phyloP scores from a whole-genome alignment of 2,113 vertebrate genomes.

The Amphiprion percula region DNA sequence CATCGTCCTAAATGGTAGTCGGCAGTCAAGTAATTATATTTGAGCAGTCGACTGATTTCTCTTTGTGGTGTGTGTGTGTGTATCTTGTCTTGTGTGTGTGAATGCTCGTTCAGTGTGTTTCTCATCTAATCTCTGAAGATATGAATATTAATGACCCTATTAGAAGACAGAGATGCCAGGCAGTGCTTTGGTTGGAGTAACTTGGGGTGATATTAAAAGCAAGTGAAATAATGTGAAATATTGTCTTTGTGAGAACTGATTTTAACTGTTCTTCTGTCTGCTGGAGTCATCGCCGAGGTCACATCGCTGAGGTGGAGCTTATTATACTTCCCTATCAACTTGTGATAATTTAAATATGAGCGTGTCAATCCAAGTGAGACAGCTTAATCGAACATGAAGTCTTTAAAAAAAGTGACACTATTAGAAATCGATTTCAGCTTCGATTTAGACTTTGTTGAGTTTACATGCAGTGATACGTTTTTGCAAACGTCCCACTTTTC shows the following conservation, averaged over 20 bases:
- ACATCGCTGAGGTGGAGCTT: conserved; percentile 47
- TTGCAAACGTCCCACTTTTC: conserved; percentile 12
- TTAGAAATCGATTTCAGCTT: conserved; percentile 36
- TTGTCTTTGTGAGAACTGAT: conserved; percentile 50
- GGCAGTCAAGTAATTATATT: conserved; percentile 78
- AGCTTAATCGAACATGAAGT: conserved; percentile 53
- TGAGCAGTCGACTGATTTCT: conserved; percentile 76
- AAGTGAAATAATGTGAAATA: conserved; percentile 60
- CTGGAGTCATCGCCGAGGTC: conserved; percentile 43
- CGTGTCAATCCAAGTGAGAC: conserved; percentile 53
- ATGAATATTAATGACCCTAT: conserved; percentile 81
- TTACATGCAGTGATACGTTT: background rate
- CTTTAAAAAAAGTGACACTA: conserved; percentile 23
- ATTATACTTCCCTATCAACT: conserved; percentile 58
- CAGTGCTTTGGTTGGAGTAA: conserved; percentile 64
- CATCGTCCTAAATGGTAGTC: conserved; percentile 66
- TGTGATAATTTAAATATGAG: conserved; percentile 53
- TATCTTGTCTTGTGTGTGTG: conserved; percentile 38
- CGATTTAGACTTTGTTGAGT: conserved; percentile 20
- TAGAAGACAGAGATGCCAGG: conserved; percentile 72
- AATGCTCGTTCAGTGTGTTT: conserved; percentile 43
- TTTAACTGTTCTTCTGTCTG: conserved; percentile 46
- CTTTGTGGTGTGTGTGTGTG: conserved; percentile 33
- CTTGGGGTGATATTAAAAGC: conserved; percentile 57
- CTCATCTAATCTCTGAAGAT: conserved; percentile 69